Conservation (phyloP, 2,888 invertebrate genomes). For the Trachelus iudaicus region DNA sequence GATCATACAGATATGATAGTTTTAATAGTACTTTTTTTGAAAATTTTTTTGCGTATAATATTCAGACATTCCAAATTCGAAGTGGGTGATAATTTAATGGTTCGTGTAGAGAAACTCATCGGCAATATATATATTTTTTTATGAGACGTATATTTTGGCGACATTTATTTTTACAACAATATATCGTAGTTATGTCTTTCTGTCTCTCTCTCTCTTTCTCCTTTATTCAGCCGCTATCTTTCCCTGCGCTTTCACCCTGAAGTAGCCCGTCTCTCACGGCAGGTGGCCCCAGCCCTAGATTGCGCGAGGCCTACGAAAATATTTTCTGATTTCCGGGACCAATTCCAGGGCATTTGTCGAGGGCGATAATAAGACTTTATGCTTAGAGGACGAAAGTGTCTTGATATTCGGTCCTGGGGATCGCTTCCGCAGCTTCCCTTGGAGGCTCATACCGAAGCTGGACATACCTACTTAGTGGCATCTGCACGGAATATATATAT, state of each 20-base stretch:
- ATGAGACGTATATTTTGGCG: conserved; percentile 15
- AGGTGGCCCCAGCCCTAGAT: conserved; percentile 15
- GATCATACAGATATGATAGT: neutral
- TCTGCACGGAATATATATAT: neutral
- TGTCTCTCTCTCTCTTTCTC: neutral
- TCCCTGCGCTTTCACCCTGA: conserved; percentile 13
- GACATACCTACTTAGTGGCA: neutral
- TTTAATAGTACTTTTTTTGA: conserved; percentile 27
- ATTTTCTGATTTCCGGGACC: conserved; percentile 33
- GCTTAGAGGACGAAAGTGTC: neutral
- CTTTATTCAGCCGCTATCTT: neutral
- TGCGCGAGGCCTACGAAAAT: conserved; percentile 40
- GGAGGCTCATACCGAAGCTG: neutral
- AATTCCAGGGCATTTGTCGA: neutral
- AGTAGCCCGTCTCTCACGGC: neutral
- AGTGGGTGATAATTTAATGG: conserved; percentile 23
- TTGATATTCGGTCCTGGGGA: neutral
- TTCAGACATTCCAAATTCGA: conserved; percentile 45
- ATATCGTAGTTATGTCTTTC: neutral
- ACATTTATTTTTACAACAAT: conserved; percentile 35
- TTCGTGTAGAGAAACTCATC: conserved; percentile 18
- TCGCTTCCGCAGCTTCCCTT: neutral
- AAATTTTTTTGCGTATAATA: conserved; percentile 37
- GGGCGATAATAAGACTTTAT: conserved; percentile 2
- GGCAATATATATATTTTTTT: conserved; percentile 31